These are phyloP conservation scores for Siniperca undulata DNA, from an alignment of 2,797 vertebrate species.

Conservation along the genomic window DNA sequence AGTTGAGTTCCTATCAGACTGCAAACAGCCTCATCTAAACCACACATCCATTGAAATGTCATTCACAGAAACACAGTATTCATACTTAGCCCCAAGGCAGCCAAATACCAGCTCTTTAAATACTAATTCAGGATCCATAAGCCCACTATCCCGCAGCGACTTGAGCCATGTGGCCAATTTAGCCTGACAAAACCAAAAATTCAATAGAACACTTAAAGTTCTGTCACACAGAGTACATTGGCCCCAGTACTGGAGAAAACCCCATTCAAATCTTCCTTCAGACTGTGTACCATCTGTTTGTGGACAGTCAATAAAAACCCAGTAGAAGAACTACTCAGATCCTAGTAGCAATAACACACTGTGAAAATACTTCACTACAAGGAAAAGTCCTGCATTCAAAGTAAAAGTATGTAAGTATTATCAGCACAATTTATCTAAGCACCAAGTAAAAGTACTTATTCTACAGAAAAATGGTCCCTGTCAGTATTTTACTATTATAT, in stretches of 20 bases:
- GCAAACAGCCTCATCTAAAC: background rate
- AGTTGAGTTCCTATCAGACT: slow-evolving; percentile 4
- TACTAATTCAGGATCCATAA: slow-evolving; percentile 2
- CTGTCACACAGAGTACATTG: background rate
- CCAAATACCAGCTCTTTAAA: background rate
- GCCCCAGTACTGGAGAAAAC: background rate
- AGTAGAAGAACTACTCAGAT: no score
- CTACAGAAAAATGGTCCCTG: no score
- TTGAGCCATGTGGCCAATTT: background rate
- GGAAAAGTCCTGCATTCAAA: no score
- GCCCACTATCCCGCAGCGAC: background rate
- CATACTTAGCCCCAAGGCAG: background rate
- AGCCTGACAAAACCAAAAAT: background rate
- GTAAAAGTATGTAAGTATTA: no score
- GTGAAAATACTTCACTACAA: no score
- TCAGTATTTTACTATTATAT: no score
- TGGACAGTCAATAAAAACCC: background rate
- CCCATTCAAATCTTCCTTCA: background rate
- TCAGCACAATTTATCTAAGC: no score
- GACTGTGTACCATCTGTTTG: background rate
- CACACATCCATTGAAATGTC: slow-evolving; percentile 14
- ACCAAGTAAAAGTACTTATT: no score
- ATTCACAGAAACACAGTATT: background rate
- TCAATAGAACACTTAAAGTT: background rate
- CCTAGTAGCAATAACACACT: no score